Percentiles rank a stretch among this genome's conserved stretches.
These are phyloP conservation scores for Anguilla megastoma DNA, from an alignment of 2,797 vertebrate species.

Conservation along the genomic window DNA sequence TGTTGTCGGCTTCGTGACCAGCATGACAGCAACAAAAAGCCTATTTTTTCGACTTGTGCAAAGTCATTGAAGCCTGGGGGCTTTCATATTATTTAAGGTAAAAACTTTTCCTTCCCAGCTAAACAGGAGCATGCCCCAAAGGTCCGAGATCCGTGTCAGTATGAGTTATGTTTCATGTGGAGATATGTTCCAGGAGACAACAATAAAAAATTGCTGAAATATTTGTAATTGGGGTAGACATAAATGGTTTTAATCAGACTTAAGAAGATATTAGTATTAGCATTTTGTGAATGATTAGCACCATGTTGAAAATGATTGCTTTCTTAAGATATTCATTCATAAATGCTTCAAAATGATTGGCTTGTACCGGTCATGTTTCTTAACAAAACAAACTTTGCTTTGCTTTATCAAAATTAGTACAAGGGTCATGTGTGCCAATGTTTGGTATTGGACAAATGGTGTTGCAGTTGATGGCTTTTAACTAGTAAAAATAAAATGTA, in stretches of 20 bases:
- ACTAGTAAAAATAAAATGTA: neutral
- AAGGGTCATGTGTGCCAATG: neutral
- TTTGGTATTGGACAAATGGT: neutral
- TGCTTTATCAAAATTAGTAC: neutral
- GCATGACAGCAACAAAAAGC: too few species aligned
- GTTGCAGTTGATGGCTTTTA: neutral
- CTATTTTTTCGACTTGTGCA: neutral
- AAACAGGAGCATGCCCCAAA: neutral
- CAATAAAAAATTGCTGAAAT: too few species aligned
- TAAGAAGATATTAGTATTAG: neutral
- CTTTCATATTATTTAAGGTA: too few species aligned
- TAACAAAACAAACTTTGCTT: neutral
- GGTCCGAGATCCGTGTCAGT: too few species aligned
- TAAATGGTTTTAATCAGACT: too few species aligned
- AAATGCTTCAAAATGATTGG: neutral
- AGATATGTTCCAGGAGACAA: too few species aligned
- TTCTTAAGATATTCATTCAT: neutral
- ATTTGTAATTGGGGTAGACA: too few species aligned
- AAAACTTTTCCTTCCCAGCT: too few species aligned
- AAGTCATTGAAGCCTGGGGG: neutral
- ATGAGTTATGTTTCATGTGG: too few species aligned
- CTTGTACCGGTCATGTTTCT: neutral
- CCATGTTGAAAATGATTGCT: neutral
- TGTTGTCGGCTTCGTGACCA: too few species aligned
- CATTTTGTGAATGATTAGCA: neutral